Base-by-base conservation (phyloP, 2,888 invertebrate species). In the Boloria selene region DNA sequence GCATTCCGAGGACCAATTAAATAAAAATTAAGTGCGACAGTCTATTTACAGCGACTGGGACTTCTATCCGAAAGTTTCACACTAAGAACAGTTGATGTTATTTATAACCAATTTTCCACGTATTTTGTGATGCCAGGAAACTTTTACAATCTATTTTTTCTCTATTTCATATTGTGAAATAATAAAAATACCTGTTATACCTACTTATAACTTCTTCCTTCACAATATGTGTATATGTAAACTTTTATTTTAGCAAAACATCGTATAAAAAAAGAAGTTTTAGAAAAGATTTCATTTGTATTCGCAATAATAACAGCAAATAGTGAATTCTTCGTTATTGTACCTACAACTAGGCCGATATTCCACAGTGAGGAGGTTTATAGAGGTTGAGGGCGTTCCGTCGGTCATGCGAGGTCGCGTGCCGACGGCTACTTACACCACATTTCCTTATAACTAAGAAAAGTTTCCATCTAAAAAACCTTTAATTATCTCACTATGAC, bases 391-490 rank as follows among this genome's bases (percentile, higher is more conserved):
- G 80, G 83, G 83, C 84, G 77, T 62, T 65, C 69, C 71, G 69
- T 51, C 71, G 67, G 67, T 58, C 89, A 91, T 90, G 91, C 90
- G 66, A 90, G 4, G 61, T 91, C 58, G 88, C 91, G 88, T 91
- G 91, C 85, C 85, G 86, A 55, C 85, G 86, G 86, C 71, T 76
- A 81, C 73, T 88, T 77, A 77, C 76, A 78, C 58, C 78, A 77
- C 75, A 77, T 81, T 81, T 77, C 77, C 80, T 77, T 78, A 79
- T 74, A 75, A 71, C 79, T 79, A 82, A 77, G 77, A 78, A 79
- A 81, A 78, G 70, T 76, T 79, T 79, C 74, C 80, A 78, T 79
- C 79, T 77, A 79, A 81, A 70, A 78, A 70, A 64, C 72, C 31
- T 76, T 76, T 79, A 76, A 79, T 75, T 77, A 79, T 73, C 74